Conservation (phyloP, 2,797 vertebrate genomes). For the Cichlasoma orientale region DNA sequence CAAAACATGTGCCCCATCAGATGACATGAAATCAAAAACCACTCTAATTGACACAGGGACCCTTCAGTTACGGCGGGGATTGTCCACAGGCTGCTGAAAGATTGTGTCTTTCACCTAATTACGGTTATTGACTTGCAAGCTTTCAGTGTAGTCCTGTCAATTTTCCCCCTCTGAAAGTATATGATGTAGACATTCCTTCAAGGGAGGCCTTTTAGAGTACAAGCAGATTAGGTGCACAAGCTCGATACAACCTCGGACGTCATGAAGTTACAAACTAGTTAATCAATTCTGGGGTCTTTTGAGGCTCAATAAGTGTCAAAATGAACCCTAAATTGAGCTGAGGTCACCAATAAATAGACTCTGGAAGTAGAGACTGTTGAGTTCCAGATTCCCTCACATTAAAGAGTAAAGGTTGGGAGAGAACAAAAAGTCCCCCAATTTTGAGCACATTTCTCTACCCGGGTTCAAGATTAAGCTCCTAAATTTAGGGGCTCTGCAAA, state of each 20-base stretch:
- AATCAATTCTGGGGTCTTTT: background rate
- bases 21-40: background rate
- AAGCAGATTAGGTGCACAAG: too few relatives aligned
- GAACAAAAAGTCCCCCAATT: background rate
- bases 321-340: background rate
- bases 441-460: background rate
- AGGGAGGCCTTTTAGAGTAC: too few relatives aligned
- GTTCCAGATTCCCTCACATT: background rate
- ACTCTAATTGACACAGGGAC: too few relatives aligned
- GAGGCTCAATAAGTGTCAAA: background rate
- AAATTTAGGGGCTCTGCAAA: background rate
- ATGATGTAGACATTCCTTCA: background rate
- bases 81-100: background rate
- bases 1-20: background rate
- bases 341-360: background rate
- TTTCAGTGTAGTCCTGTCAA: background rate
- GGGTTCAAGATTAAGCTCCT: background rate
- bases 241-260: background rate
- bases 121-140: background rate
- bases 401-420: background rate
- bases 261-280: background rate
- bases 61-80: background rate
- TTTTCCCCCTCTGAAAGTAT: background rate
- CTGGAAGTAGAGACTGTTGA: too few relatives aligned
- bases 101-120: background rate